Conservation (phyloP, 2,113 vertebrate species). For the Podarcis muralis region DNA sequence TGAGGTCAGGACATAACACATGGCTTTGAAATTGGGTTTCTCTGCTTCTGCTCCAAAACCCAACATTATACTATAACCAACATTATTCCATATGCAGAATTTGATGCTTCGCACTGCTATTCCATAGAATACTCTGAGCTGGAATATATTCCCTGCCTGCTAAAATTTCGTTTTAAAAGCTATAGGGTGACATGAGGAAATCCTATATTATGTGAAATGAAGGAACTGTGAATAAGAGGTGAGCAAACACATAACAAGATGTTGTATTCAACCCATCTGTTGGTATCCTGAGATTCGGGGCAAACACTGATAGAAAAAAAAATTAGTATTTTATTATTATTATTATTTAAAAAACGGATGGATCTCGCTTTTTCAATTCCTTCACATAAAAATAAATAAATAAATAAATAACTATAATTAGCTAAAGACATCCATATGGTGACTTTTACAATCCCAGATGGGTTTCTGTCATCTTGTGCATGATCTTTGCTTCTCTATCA, state of each 20-base stretch:
- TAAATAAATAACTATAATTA: conserved; percentile 78
- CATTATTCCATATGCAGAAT: not conserved
- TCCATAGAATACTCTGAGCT: not conserved
- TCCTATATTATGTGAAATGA: not conserved
- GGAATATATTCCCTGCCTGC: not conserved
- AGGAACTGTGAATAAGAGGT: conserved; percentile 13
- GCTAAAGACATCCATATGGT: conserved; percentile 76
- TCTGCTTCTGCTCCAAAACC: not conserved
- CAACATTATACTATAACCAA: too few species aligned
- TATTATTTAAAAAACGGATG: conserved; percentile 2
- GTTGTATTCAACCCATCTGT: conserved; percentile 28
- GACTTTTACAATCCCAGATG: conserved; percentile 78
- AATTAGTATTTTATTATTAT: conserved; percentile 57
- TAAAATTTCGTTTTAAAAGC: not conserved
- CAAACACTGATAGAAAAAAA: conserved; percentile 40
- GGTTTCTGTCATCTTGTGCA: conserved; percentile 75
- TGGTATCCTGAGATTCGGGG: conserved; percentile 30
- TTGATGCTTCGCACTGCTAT: not conserved
- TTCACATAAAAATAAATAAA: conserved; percentile 65
- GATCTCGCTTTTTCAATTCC: conserved; percentile 50
- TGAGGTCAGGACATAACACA: not conserved
- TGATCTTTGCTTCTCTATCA: conserved; percentile 80
- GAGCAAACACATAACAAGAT: conserved; percentile 1
- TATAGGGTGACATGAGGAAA: not conserved
- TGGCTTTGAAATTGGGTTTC: not conserved